These are phyloP conservation scores for Ctenoplectra terminalis DNA, from an alignment of 1,140 invertebrate genomes.

Conservation along the genomic window DNA sequence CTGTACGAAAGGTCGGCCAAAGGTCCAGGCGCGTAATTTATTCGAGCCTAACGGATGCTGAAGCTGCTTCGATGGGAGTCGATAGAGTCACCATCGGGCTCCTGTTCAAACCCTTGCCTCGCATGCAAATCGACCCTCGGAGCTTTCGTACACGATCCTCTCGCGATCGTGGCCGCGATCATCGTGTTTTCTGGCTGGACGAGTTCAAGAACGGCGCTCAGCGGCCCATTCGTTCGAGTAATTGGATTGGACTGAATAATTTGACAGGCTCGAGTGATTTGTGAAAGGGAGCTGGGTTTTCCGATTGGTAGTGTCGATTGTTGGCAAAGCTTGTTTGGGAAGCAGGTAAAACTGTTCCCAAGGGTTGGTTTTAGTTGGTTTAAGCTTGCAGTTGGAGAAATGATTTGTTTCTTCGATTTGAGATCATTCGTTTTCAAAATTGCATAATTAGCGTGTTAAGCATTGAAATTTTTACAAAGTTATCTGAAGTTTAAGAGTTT, in stretches of 20 bases:
- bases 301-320: background rate
- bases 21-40: background rate
- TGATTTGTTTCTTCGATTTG: too few relatives aligned
- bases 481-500: too few relatives aligned
- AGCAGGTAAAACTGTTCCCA: background rate
- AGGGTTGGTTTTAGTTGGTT: too few relatives aligned
- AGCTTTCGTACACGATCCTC: background rate
- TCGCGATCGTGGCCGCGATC: too few relatives aligned
- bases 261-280: conserved; percentile 13
- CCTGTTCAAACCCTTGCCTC: background rate
- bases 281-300: background rate
- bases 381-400: too few relatives aligned
- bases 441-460: too few relatives aligned
- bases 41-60: conserved; percentile 7
- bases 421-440: too few relatives aligned
- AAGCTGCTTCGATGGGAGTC: background rate
- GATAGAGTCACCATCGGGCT: background rate
- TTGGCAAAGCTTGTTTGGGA: background rate
- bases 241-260: conserved; percentile 13
- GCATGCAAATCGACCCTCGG: background rate
- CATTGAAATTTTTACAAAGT: too few relatives aligned
- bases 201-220: background rate
- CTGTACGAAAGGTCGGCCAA: background rate
- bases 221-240: background rate
- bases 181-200: background rate